Conservation (phyloP, 2,797 vertebrate genomes). For the Sebastiscus tertius region DNA sequence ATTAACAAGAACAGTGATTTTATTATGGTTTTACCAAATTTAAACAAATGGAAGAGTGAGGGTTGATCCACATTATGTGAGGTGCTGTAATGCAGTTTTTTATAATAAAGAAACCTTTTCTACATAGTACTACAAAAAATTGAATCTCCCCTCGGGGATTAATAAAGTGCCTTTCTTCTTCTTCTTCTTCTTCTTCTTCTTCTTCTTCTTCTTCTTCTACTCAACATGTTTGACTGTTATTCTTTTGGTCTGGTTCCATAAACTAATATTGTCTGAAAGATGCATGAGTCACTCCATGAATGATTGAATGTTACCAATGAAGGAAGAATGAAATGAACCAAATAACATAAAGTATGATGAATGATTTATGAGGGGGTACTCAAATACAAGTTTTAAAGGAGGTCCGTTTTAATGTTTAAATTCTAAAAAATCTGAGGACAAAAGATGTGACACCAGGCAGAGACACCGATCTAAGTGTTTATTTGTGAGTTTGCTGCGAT, state of each 20-base stretch:
- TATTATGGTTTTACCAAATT: neutral
- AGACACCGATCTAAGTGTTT: too few relatives aligned
- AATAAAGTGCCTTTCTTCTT: too few relatives aligned
- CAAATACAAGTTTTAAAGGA: too few relatives aligned
- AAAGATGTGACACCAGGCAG: too few relatives aligned
- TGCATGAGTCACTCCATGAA: neutral
- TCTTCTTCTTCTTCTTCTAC: too few relatives aligned
- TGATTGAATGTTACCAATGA: neutral
- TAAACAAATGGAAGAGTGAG: neutral
- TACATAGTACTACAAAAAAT: neutral
- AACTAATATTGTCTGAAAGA: neutral
- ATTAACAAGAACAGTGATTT: neutral
- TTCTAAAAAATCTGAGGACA: too few relatives aligned
- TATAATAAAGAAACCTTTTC: neutral
- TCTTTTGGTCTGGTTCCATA: neutral
- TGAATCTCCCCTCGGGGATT: too few relatives aligned
- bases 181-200: too few relatives aligned
- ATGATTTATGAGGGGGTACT: neutral
- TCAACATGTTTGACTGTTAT: neutral
- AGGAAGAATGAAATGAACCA: neutral
- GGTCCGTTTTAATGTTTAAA: too few relatives aligned
- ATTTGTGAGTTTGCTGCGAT: too few relatives aligned
- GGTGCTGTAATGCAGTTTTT: neutral
- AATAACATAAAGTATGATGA: neutral
- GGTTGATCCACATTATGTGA: neutral